Base-by-base conservation (phyloP, 1,140 invertebrate genomes). In the Nasonia vitripennis region DNA sequence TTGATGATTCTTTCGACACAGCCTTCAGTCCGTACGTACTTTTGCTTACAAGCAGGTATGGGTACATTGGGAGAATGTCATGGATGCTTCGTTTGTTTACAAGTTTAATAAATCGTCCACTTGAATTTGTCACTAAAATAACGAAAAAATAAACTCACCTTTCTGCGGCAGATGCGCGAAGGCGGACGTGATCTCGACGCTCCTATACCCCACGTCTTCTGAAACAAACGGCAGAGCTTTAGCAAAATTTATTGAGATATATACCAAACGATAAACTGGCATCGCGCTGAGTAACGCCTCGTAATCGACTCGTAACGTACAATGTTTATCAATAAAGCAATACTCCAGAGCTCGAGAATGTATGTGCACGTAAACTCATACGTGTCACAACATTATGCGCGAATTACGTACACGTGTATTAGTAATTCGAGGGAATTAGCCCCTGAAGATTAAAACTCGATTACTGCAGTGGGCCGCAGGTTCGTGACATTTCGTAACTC, bases 141-240 rank as follows among this genome's bases (percentile, higher is more conserved):
- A 11, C 20, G 14, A 62, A 6, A 62, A 62, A 20, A 62, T 62
- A 62, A 2, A 81, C 88, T 92, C 88, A 94, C 94, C 94, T 93
- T 94, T 94, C 87, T 94, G 93, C 41, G 94, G 94, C 83, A 94
- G 89, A 88, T 94, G 93, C 41, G 93, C 91, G 88, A 94, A 94
- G 86, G 94, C 93, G 86, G 94, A 94, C 89, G 93, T 92, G 86
- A 94, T 94, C 88, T 94, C 94, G 84, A 94, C 93, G 88, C 91
- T 94, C 89, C 94, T 93, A 88, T 93, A 94, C 86, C 92, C 93
- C 91, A 94, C 93, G 92, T 94, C 94, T 94, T 94, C 94, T 94
- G 93, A 89, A 94, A 94, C 91, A 94, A 90, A 93, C 86, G 87
- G 10, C 17, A 81, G 31, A 70, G 67, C 85, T 87, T 86, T 84